Conservation (phyloP, 2,797 vertebrate genomes). For the Sebastes reedi region DNA sequence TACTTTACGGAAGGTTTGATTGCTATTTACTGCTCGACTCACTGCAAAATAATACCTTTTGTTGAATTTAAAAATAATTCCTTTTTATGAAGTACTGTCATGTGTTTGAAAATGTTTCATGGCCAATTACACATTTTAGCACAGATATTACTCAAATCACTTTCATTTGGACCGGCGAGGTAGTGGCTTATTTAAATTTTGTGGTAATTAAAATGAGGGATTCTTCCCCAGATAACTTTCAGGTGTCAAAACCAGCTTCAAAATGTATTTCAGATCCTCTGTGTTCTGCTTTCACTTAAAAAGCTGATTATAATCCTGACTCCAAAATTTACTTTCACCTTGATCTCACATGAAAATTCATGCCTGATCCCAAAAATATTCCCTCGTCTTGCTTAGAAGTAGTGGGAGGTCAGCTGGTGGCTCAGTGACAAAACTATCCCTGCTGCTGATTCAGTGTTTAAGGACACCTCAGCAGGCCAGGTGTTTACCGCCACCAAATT, state of each 20-base stretch:
- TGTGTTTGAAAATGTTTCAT: constrained; percentile 31
- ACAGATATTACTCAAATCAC: constrained; percentile 18
- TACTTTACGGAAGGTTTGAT: constrained; percentile 37
- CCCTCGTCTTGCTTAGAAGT: neutral
- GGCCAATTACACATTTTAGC: constrained; percentile 40
- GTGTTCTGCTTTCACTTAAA: constrained; percentile 4
- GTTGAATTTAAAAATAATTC: constrained; percentile 2
- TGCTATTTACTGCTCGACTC: constrained; percentile 34
- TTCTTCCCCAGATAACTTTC: constrained; percentile 8
- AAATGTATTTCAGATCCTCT: neutral
- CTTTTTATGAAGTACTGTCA: constrained; percentile 14
- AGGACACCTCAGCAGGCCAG: neutral
- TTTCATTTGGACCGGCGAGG: neutral
- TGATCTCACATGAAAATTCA: constrained; percentile 22
- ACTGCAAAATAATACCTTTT: constrained; percentile 36
- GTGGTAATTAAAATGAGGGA: constrained; percentile 39
- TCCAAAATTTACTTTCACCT: constrained; percentile 17
- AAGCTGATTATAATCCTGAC: constrained; percentile 4
- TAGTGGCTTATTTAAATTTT: constrained; percentile 33
- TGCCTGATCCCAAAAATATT: neutral
- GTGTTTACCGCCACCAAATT: neutral
- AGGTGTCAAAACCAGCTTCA: constrained; percentile 7
- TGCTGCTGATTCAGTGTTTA: neutral
- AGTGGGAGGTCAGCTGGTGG: neutral
- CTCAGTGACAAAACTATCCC: neutral